These are phyloP conservation scores for Hyppa rectilinea DNA, from an alignment of 2,888 invertebrate genomes.

Conservation along the genomic window DNA sequence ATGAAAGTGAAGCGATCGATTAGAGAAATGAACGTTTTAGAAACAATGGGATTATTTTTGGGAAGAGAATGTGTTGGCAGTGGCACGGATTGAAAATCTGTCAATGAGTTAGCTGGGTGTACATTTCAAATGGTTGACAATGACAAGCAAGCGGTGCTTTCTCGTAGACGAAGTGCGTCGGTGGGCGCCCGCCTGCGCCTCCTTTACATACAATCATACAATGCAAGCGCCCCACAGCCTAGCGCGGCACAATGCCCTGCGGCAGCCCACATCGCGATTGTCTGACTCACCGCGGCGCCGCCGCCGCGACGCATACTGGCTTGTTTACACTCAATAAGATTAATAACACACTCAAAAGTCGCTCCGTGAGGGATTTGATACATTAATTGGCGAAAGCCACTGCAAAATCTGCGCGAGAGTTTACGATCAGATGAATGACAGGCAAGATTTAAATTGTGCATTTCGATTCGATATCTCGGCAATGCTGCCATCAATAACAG, in stretches of 20 bases:
- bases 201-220: conserved; percentile 89
- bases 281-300: conserved; percentile 84
- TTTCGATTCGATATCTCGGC: conserved; percentile 48
- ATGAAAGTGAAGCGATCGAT: conserved; percentile 60
- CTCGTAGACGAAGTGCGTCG: conserved; percentile 78
- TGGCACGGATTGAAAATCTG: conserved; percentile 40
- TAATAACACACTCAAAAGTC: conserved; percentile 81
- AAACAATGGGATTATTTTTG: conserved; percentile 56
- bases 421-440: conserved; percentile 53
- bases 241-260: conserved; percentile 75
- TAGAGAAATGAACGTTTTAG: conserved; percentile 45
- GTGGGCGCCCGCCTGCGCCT: conserved; percentile 86
- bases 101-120: conserved; percentile 58
- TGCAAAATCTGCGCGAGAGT: conserved; percentile 51
- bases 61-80: conserved; percentile 26
- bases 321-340: conserved; percentile 87
- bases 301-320: conserved; percentile 80
- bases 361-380: conserved; percentile 67
- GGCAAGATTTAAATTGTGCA: conserved; percentile 34
- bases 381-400: conserved; percentile 66
- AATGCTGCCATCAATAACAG: conserved; percentile 24
- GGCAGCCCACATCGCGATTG: conserved; percentile 87
- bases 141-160: conserved; percentile 73
- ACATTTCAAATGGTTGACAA: conserved; percentile 56
- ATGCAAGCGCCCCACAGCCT: conserved; percentile 76